phyloP scores from a whole-genome alignment of 2,113 vertebrate genomes.

The Esox niger region DNA sequence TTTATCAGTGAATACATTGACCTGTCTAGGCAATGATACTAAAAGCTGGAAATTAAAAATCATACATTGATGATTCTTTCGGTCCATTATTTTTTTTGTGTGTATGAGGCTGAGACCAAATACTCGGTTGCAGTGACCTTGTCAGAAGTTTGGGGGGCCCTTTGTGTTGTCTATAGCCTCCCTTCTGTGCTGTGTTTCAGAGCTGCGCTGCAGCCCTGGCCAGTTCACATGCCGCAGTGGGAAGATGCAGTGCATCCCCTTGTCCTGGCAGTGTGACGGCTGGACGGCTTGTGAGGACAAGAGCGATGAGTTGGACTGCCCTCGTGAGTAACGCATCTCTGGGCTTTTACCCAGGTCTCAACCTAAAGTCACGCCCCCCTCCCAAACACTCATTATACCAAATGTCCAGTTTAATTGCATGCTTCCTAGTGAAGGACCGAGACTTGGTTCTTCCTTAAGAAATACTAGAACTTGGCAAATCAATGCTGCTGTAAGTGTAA shows the following conservation, averaged over 20 bases:
- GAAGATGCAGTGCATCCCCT: constrained; percentile 93
- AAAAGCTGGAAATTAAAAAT: neutral
- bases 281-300: constrained; percentile 92
- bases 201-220: constrained; percentile 86
- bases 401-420: neutral
- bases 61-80: neutral
- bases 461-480: no score
- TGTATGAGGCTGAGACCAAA: neutral
- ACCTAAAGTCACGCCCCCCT: neutral
- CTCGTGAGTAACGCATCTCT: constrained; percentile 72
- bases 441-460: no score
- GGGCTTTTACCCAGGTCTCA: neutral
- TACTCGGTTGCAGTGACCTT: neutral
- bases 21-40: neutral
- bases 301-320: constrained; percentile 93
- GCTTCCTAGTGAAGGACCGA: no score
- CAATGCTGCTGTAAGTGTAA: no score
- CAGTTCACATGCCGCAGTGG: constrained; percentile 96
- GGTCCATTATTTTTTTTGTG: neutral
- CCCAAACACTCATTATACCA: neutral
- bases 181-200: constrained; percentile 66
- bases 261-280: constrained; percentile 92
- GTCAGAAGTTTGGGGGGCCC: neutral
- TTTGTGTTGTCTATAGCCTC: constrained; percentile 19
- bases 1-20: no score